Evolutionary conservation across 2,113 vertebrate genomes (phyloP).

Genomic region (Oriolus oriolus): DNA sequence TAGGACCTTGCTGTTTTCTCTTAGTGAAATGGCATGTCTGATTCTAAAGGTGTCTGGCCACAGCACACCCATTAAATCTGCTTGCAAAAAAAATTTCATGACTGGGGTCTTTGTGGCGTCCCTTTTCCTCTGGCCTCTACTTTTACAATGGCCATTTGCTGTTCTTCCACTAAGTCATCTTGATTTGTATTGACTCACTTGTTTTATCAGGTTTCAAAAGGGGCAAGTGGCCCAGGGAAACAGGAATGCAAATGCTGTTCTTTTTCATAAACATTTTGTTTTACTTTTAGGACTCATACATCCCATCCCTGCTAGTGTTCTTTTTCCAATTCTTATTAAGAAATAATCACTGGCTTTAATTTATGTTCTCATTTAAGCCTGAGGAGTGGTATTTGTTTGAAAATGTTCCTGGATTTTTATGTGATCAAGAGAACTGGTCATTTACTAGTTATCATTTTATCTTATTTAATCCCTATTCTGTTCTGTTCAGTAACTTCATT

Average conservation of each 20-base stretch:
- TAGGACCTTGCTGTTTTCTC: not conserved
- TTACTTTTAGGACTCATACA: not conserved
- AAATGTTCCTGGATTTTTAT: not conserved
- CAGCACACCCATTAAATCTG: not conserved
- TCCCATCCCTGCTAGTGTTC: not conserved
- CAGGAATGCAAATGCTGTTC: not conserved
- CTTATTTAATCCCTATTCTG: not conserved
- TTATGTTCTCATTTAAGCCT: not conserved
- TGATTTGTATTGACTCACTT: slow-evolving; percentile 23
- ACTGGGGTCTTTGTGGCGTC: not conserved
- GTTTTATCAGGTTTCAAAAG: slow-evolving; percentile 26
- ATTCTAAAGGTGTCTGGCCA: not conserved
- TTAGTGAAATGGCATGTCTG: not conserved
- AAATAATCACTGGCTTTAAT: not conserved
- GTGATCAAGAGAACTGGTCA: not conserved
- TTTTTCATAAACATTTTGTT: not conserved
- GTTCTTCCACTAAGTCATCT: not conserved
- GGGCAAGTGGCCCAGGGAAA: not conserved
- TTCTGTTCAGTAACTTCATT: not conserved
- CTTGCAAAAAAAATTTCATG: not conserved
- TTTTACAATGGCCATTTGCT: slow-evolving; percentile 54
- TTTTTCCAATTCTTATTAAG: not conserved
- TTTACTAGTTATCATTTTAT: not conserved
- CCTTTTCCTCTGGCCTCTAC: slow-evolving; percentile 12
- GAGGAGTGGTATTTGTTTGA: not conserved